phyloP scores from a whole-genome alignment of 2,113 vertebrate genomes.

The Microtus oregoni region DNA sequence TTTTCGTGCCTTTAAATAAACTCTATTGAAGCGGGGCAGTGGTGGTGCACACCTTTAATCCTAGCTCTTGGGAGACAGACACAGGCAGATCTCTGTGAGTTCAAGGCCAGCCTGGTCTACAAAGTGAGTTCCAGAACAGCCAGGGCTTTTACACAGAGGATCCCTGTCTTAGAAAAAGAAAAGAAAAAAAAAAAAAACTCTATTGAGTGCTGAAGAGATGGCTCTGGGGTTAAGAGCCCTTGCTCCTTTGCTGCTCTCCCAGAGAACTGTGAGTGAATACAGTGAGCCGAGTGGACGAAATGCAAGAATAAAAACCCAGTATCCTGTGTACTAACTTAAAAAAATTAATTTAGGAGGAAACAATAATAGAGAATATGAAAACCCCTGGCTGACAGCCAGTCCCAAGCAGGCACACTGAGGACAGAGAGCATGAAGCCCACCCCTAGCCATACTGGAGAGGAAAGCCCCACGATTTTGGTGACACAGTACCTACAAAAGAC shows the following conservation, averaged over 20 bases:
- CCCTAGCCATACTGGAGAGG: not conserved
- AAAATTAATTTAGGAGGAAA: too few species aligned
- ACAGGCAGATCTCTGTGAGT: too few species aligned
- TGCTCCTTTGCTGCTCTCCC: not conserved
- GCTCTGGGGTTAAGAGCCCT: not conserved
- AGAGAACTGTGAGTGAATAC: not conserved
- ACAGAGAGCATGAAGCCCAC: not conserved
- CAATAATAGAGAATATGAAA: not conserved
- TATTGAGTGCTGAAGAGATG: not conserved
- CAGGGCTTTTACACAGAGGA: too few species aligned
- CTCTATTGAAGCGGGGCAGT: not conserved
- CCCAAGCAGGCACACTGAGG: not conserved
- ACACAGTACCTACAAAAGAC: not conserved
- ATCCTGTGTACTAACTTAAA: not conserved
- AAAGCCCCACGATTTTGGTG: not conserved
- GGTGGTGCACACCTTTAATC: too few species aligned
- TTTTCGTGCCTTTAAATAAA: not conserved
- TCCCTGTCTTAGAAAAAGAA: too few species aligned
- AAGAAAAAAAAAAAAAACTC: not conserved
- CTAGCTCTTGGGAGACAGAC: too few species aligned
- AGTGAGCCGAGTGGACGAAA: too few species aligned
- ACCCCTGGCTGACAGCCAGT: not conserved
- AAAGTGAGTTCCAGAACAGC: too few species aligned
- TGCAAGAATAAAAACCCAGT: not conserved
- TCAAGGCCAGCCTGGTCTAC: too few species aligned